phyloP scores from a whole-genome alignment of 2,797 vertebrate species.

The Arnoldichthys spilopterus region DNA sequence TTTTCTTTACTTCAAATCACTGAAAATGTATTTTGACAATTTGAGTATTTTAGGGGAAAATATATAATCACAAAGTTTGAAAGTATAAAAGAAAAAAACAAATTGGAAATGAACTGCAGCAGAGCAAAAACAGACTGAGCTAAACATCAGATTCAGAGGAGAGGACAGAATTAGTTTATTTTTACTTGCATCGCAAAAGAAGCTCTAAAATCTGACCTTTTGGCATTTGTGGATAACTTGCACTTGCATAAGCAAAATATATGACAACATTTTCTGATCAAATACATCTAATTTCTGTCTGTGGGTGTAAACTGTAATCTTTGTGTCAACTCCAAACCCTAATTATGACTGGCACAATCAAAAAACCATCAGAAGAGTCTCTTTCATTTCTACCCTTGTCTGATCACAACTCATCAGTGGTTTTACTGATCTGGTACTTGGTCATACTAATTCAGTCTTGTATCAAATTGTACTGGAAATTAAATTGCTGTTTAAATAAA shows the following conservation, averaged over 20 bases:
- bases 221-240: not conserved
- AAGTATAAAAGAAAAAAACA: slow-evolving; percentile 28
- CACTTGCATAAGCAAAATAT: slow-evolving; percentile 12
- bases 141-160: slow-evolving; percentile 18
- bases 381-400: not conserved
- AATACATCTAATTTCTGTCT: not conserved
- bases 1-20: slow-evolving; percentile 47
- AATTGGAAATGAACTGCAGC: slow-evolving; percentile 29
- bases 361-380: not conserved
- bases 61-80: slow-evolving; percentile 25
- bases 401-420: not conserved
- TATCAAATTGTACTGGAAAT: slow-evolving; percentile 19
- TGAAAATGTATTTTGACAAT: slow-evolving; percentile 46
- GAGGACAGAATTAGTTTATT: not conserved
- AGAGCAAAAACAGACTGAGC: slow-evolving; percentile 13
- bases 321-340: not conserved
- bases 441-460: not conserved
- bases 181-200: slow-evolving; percentile 1
- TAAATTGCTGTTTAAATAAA: slow-evolving; percentile 10
- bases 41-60: slow-evolving; percentile 18
- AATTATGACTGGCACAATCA: not conserved
- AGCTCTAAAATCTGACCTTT: not conserved
- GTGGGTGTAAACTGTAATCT: not conserved
- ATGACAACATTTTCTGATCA: not conserved
- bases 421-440: slow-evolving; percentile 10